A percentile compares a stretch with the other conserved stretches of the same genome.
phyloP scores from a whole-genome alignment of 2,888 invertebrate genomes.

The Achlya flavicornis region DNA sequence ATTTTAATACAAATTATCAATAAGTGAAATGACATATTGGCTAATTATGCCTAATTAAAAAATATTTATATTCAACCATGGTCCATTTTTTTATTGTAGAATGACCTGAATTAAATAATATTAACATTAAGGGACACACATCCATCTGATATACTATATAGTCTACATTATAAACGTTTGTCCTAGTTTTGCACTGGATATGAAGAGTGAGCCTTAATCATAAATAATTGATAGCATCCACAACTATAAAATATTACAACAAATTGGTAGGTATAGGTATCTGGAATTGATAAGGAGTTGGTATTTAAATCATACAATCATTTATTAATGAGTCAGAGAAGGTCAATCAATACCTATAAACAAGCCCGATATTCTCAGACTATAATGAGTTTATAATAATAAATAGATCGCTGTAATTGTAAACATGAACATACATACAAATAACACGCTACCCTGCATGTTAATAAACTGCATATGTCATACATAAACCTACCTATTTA shows the following conservation, averaged over 20 bases:
- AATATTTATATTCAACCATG: too few relatives aligned
- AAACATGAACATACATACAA: not conserved
- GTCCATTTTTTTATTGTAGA: too few relatives aligned
- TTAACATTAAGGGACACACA: too few relatives aligned
- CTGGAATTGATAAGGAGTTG: not conserved
- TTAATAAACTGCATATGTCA: not conserved
- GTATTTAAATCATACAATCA: not conserved
- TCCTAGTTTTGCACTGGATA: too few relatives aligned
- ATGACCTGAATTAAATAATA: too few relatives aligned
- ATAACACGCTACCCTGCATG: not conserved
- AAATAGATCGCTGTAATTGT: not conserved
- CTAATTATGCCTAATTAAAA: too few relatives aligned
- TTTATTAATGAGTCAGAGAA: slow-evolving; percentile 7
- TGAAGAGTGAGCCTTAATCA: not conserved
- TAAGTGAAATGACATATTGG: too few relatives aligned
- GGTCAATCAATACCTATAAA: not conserved
- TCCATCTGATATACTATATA: too few relatives aligned
- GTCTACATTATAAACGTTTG: too few relatives aligned
- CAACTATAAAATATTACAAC: not conserved
- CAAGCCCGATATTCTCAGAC: slow-evolving; percentile 2
- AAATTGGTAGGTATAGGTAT: not conserved
- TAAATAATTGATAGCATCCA: not conserved
- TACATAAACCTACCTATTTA: not conserved
- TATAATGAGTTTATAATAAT: slow-evolving; percentile 3
- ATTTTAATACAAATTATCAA: too few relatives aligned